Base-by-base conservation (phyloP, 2,888 invertebrate genomes). In the Petrophora chlorosata region DNA sequence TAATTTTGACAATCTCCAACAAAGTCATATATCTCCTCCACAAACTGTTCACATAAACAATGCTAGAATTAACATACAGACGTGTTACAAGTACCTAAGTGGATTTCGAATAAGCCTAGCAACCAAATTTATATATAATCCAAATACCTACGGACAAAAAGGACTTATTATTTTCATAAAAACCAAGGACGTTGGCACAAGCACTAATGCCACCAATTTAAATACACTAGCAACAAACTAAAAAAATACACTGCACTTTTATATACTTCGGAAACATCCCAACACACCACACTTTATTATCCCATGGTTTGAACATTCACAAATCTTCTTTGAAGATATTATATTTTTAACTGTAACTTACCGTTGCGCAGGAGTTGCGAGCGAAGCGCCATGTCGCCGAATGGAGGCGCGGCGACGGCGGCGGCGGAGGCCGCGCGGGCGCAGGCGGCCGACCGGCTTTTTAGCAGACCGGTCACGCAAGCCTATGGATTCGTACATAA, bases 351-450 rank as follows among this genome's bases (percentile, higher is more conserved):
- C 19, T 19, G 1, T 5, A 52, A 63, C 69, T 75, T 73, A 89
- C 89, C 81, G 69, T 72, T 80, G 82, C 88, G 85, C 79, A 88
- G 81, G 79, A 88, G 86, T 79, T 76, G 79, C 53, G 85, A 73
- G 64, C 85, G 82, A 58, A 84, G 72, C 64, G 88, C 85, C 89
- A 89, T 89, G 47, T 71, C 79, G 83, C 56, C 67, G 81, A 88
- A 83, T 86, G 85, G 74, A 64, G 78, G 79, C 76, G 74, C 73
- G 77, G 67, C 73, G 56, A 10, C 73, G 56, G 63, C 48, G 50
- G 51, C 47, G 63, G 50, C 10, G 25, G 56, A 55, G 39, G 40
- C 65, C 61, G 25, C 73, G 56, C 63, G 50, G 50, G 51, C 47
- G 63, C 52, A 14, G 25, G 56, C 56, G 39, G 40, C 65, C 61